These are phyloP conservation scores for Aphidius ervi DNA, from an alignment of 1,140 invertebrate species.

Conservation along the genomic window DNA sequence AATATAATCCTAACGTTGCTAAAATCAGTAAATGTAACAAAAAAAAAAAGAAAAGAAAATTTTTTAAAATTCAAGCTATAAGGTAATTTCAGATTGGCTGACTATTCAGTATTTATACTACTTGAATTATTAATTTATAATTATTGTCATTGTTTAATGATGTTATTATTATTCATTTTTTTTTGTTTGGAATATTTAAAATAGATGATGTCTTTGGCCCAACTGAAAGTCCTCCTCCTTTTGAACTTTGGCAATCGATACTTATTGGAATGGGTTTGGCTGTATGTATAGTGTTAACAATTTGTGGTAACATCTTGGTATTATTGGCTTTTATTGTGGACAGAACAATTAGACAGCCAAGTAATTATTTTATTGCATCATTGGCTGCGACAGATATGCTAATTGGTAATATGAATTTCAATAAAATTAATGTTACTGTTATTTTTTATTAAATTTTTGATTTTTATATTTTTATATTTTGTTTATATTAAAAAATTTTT, in stretches of 20 bases:
- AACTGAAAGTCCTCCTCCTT: slow-evolving; percentile 68
- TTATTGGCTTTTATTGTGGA: slow-evolving; percentile 95
- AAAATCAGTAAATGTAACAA: too few species aligned
- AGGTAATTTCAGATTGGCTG: too few species aligned
- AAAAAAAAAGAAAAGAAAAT: too few species aligned
- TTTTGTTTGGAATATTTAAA: background rate
- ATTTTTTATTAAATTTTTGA: background rate
- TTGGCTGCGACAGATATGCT: slow-evolving; percentile 96
- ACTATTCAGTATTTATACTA: too few species aligned
- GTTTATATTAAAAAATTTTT: slow-evolving; percentile 32
- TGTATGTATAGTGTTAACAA: slow-evolving; percentile 86
- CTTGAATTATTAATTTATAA: background rate
- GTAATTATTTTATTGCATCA: slow-evolving; percentile 99
- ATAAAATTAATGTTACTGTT: background rate
- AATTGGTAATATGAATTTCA: slow-evolving; percentile 68
- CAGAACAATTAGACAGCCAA: slow-evolving; percentile 93
- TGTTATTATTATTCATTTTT: too few species aligned
- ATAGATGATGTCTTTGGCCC: slow-evolving; percentile 11
- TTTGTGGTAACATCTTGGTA: slow-evolving; percentile 94
- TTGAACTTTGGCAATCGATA: slow-evolving; percentile 85
- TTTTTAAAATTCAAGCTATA: too few species aligned
- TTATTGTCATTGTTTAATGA: too few species aligned
- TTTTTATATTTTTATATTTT: slow-evolving; percentile 5
- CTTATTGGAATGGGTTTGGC: slow-evolving; percentile 86
- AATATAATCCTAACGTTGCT: too few species aligned